Conservation (phyloP, 1,140 invertebrate species). For the Lycorma delicatula region DNA sequence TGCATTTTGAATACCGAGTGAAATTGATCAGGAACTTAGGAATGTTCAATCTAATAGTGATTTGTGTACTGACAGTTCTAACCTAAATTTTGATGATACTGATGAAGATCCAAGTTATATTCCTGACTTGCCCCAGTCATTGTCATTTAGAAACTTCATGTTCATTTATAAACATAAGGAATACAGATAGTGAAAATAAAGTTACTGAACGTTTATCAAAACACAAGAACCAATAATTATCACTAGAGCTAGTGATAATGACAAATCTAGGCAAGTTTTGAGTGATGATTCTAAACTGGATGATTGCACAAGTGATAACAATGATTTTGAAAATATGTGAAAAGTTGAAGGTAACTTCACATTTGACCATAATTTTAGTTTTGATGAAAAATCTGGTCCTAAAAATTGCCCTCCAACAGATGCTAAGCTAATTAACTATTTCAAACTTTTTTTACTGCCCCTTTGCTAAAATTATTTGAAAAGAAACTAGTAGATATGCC, state of each 20-base stretch:
- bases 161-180: background rate
- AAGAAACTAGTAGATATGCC: conserved; percentile 7
- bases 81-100: conserved; percentile 4
- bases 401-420: conserved; percentile 3
- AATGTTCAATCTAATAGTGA: too few relatives aligned
- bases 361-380: background rate
- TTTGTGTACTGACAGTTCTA: too few relatives aligned
- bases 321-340: background rate
- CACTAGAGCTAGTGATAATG: background rate
- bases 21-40: too few relatives aligned
- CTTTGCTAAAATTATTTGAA: conserved; percentile 1
- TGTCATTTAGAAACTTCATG: background rate
- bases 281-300: background rate
- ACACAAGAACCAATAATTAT: background rate
- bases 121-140: background rate
- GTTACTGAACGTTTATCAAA: background rate
- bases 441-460: conserved; percentile 9
- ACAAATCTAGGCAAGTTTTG: background rate
- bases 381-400: background rate
- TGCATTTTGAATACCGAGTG: too few relatives aligned
- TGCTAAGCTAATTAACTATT: background rate
- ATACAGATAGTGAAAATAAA: background rate
- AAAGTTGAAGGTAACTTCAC: background rate
- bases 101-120: conserved; percentile 4
- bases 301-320: background rate